Base-by-base conservation (phyloP, 2,797 vertebrate genomes). In the Molossus alvarezi region DNA sequence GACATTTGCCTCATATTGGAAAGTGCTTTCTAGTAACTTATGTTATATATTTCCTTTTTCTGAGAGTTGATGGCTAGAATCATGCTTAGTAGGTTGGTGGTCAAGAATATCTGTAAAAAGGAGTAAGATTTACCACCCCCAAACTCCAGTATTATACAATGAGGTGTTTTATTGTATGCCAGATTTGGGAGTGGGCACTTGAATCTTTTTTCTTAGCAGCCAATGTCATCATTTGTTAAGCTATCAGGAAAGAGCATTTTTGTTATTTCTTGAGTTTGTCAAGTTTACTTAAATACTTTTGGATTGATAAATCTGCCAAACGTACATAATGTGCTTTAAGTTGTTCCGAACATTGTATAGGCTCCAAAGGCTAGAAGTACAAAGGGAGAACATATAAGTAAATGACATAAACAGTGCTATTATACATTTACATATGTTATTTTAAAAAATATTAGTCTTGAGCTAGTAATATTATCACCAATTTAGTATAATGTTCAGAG, bases 1-100 rank as follows among this genome's bases (percentile, higher is more conserved):
- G 11, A 60, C 23, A 72, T 95, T 76, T 1, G 1, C 25, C 37
- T 11, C 73, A 25, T 15, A 73, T 84, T 73, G 27, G 14, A 77
- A 88, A 95, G 41, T 4, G 2, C 58, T 41, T 57, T 8, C 18
- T 95, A 64, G 67, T 91, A 86, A 67, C 20, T 94, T 95, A 65
- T 33, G 91, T 90, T 37, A 57, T 65, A 1, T 95, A 55, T 90
- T 92, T 53, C 12, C 48, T 91, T 91, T 92, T 96, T 94, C 33
- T 95, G 14, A 45, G 55, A 60, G 51, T 37, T 81, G 45, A 80
- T 95, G 55, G 25, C 79, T 88, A 71, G 67, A 95, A 84, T 81
- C 48, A 79, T 77, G 33, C 18, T 12, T 79, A 20, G 73, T 11
- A 51, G 48, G 9, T 55, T 97, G 41, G 17, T 29, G 33, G 1